Conservation (phyloP, 2,113 vertebrate genomes). For the Solenodon paradoxus region DNA sequence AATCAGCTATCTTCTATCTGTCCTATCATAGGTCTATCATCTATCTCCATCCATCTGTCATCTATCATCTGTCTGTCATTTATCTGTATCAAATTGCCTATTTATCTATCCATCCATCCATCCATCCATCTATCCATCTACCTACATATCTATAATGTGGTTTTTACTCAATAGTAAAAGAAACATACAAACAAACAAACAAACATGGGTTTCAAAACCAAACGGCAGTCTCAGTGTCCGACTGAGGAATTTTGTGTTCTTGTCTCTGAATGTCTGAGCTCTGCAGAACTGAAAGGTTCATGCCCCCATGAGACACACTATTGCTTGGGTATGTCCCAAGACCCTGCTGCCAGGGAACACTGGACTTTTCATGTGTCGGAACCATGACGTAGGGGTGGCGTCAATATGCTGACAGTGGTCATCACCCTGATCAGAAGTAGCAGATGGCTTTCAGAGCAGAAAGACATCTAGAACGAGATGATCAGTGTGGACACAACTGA, state of each 20-base stretch:
- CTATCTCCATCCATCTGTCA: too few relatives aligned
- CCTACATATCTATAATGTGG: neutral
- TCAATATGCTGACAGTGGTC: too few relatives aligned
- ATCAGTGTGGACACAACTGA: fast-evolving
- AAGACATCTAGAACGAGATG: too few relatives aligned
- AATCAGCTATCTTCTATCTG: too few relatives aligned
- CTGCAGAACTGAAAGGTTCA: neutral
- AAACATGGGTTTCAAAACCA: neutral
- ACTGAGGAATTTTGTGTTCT: neutral
- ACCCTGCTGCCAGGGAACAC: too few relatives aligned
- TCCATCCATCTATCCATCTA: too few relatives aligned
- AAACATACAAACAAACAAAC: too few relatives aligned
- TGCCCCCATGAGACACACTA: neutral
- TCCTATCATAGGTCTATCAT: too few relatives aligned
- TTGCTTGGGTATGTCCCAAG: neutral
- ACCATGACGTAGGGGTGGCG: neutral
- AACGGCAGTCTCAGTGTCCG: neutral
- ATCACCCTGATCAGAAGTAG: neutral
- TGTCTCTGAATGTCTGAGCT: too few relatives aligned
- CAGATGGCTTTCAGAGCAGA: neutral
- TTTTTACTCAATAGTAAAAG: neutral
- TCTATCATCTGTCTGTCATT: too few relatives aligned
- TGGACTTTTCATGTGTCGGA: neutral
- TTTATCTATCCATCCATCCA: too few relatives aligned
- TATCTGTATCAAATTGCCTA: too few relatives aligned